These are phyloP conservation scores for Dasypogon diadema DNA, from an alignment of 2,888 invertebrate genomes.

Conservation along the genomic window DNA sequence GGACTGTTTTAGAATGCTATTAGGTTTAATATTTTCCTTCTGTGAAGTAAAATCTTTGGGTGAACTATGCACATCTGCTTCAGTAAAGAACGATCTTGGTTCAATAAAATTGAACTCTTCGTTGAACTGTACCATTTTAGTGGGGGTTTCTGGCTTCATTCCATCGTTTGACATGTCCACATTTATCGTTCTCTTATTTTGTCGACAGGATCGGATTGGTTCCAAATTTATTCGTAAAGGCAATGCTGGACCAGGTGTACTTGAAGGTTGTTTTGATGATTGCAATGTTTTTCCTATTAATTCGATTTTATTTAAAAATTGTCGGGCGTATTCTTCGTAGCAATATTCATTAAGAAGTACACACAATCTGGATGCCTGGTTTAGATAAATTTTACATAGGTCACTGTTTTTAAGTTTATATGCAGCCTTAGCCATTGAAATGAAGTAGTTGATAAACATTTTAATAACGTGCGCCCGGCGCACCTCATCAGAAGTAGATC, in stretches of 20 bases:
- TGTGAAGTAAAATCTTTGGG: not conserved
- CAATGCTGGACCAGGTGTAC: slow-evolving; percentile 59
- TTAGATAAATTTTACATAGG: slow-evolving; percentile 77
- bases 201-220: slow-evolving; percentile 55
- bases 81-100: slow-evolving; percentile 35
- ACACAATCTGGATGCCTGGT: slow-evolving; percentile 78
- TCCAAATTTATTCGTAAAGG: slow-evolving; percentile 62
- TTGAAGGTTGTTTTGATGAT: slow-evolving; percentile 58
- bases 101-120: slow-evolving; percentile 39
- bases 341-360: slow-evolving; percentile 73
- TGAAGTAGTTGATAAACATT: slow-evolving; percentile 79
- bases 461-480: slow-evolving; percentile 75
- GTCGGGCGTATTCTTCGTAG: slow-evolving; percentile 71
- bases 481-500: slow-evolving; percentile 70
- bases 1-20: slow-evolving; percentile 26
- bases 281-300: slow-evolving; percentile 70
- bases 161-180: not conserved
- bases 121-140: slow-evolving; percentile 48
- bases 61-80: not conserved
- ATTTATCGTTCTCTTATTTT: not conserved
- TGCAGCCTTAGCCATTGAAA: slow-evolving; percentile 77
- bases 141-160: slow-evolving; percentile 4
- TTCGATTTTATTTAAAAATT: slow-evolving; percentile 72
- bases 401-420: slow-evolving; percentile 73
- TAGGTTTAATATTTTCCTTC: not conserved